phyloP scores from a whole-genome alignment of 2,113 vertebrate genomes.

The Lota lota region DNA sequence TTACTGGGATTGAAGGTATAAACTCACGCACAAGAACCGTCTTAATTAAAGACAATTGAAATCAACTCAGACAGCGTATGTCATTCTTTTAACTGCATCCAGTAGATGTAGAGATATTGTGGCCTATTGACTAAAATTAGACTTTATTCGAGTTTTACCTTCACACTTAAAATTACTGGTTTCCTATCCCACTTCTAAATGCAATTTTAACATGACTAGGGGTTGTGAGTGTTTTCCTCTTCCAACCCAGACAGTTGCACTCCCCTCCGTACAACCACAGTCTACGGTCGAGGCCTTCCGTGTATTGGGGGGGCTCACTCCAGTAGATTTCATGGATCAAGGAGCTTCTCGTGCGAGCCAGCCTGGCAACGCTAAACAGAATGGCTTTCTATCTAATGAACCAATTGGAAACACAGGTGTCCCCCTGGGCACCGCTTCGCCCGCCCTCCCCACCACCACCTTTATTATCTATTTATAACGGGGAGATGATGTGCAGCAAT shows the following conservation, averaged over 20 bases:
- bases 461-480: conserved; percentile 66
- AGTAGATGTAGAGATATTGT: no score
- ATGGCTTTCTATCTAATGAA: conserved; percentile 65
- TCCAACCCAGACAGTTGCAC: no score
- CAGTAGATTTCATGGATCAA: conserved; percentile 72
- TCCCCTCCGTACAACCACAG: conserved; percentile 37
- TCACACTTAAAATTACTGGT: no score
- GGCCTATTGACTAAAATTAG: no score
- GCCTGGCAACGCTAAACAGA: conserved; percentile 55
- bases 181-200: no score
- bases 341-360: conserved; percentile 50
- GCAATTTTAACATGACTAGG: no score
- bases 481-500: conserved; percentile 66
- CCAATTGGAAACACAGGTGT: conserved; percentile 63
- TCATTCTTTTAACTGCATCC: conserved; percentile 23
- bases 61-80: conserved; percentile 45
- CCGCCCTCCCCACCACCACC: conserved; percentile 34
- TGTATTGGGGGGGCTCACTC: conserved; percentile 58
- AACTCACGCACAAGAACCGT: no score
- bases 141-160: no score
- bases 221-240: no score
- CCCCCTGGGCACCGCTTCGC: conserved; percentile 53
- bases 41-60: conserved; percentile 6
- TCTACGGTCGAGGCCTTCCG: conserved; percentile 56
- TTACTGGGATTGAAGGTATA: no score